Conservation (phyloP, 2,888 invertebrate species). For the Pammene aurita region DNA sequence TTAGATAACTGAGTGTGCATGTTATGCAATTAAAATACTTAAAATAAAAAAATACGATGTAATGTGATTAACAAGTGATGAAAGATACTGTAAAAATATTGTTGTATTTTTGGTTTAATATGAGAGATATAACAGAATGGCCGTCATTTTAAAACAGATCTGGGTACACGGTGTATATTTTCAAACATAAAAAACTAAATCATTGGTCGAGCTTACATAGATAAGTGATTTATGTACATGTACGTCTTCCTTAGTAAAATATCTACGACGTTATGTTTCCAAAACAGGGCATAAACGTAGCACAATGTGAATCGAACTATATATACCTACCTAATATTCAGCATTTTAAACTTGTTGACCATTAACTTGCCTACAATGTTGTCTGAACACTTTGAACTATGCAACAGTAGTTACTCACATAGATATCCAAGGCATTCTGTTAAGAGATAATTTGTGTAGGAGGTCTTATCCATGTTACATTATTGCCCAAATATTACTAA, state of each 20-base stretch:
- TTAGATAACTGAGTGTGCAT: conserved; percentile 42
- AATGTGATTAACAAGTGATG: conserved; percentile 49
- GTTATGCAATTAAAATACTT: conserved; percentile 45
- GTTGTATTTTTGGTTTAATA: conserved; percentile 31
- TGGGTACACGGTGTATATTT: conserved; percentile 38
- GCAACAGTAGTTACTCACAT: too few relatives aligned
- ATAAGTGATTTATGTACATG: conserved; percentile 54
- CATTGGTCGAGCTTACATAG: conserved; percentile 63
- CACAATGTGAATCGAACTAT: too few relatives aligned
- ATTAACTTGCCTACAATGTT: neutral
- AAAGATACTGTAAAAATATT: conserved; percentile 40
- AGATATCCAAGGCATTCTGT: neutral
- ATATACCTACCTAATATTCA: neutral
- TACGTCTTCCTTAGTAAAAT: conserved; percentile 51
- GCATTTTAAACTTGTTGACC: neutral
- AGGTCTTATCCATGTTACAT: neutral
- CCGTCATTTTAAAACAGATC: conserved; percentile 29
- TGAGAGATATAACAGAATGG: conserved; percentile 31
- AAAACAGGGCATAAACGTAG: conserved; percentile 15
- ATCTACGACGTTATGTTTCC: conserved; percentile 41
- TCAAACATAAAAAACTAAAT: conserved; percentile 27
- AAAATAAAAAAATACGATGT: conserved; percentile 42
- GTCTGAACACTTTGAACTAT: neutral
- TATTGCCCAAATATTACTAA: too few relatives aligned
- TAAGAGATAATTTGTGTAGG: neutral